Evolutionary conservation across 2,113 vertebrate genomes (phyloP), one percentile per base, ranked within the genome.

Genomic region (Pimephales promelas): DNA sequence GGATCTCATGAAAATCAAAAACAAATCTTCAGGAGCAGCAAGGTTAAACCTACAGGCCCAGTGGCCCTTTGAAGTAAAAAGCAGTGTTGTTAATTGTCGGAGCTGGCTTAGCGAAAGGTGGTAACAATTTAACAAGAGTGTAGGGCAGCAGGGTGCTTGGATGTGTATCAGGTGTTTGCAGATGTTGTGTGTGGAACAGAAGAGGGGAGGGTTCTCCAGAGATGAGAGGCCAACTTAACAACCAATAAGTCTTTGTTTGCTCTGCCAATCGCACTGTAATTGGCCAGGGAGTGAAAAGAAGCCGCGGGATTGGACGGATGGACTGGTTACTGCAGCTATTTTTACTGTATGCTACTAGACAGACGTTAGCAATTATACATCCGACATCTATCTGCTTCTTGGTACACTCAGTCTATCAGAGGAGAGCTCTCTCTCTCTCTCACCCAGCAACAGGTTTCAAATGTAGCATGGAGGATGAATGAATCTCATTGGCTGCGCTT

Each of bases 91-190:
- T 98, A 98, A 98, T 98, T 97, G 96, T 96, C 93, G 94, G 94
- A 94, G 94, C 93, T 88, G 91, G 95, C 96, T 96, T 95, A 96
- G 95, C 93, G 93, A 95, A 98, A 98, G 97, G 96, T 99, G 97
- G 97, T 97, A 99, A 96, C 97, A 98, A 97, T 99, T 99, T 97
- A 97, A 97, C 95, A 92, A 94, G 91, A 93, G 94, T 95, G 95
- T 92, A 92, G 91, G 92, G 92, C 95, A 92, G 93, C 95, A 92
- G 94, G 82, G 56, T 62, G 83, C 92, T n/a, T 92, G 93, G 92
- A 88, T 94, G 92, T 94, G 92, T 96, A 97, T 99, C 97, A 97
- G 96, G 97, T 97, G 96, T 97, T 97, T 95, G 95, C 96, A 95
- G 94, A 96, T 95, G 93, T 94, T 92, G 88, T 92, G 81, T 88